Conservation (phyloP, 1,140 invertebrate species). For the Magallana angulata region DNA sequence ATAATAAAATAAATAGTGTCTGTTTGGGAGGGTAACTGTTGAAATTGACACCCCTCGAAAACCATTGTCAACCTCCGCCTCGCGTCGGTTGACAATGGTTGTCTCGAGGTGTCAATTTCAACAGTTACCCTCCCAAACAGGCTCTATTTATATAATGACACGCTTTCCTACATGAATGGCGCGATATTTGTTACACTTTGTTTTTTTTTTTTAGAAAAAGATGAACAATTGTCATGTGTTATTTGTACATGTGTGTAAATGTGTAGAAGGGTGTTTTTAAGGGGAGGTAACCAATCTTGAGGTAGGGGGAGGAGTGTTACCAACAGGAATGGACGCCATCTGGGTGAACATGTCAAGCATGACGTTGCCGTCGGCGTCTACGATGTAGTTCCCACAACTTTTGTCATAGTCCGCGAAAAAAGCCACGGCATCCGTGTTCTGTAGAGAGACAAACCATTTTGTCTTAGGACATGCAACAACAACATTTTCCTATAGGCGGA, state of each 20-base stretch:
- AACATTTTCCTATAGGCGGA: neutral
- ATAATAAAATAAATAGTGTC: too few relatives aligned
- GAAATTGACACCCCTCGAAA: too few relatives aligned
- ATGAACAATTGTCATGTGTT: neutral
- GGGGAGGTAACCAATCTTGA: too few relatives aligned
- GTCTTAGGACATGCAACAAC: neutral
- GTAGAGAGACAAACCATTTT: slow-evolving; percentile 55
- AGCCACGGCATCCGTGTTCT: slow-evolving; percentile 86
- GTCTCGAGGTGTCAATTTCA: too few relatives aligned
- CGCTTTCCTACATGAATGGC: too few relatives aligned
- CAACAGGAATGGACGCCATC: slow-evolving; percentile 97
- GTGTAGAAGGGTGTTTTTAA: neutral
- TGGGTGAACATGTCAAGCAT: slow-evolving; percentile 95
- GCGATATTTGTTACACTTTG: too few relatives aligned
- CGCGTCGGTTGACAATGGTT: too few relatives aligned
- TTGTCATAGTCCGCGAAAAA: slow-evolving; percentile 97
- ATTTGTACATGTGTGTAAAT: neutral
- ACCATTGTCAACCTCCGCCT: too few relatives aligned
- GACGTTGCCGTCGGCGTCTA: slow-evolving; percentile 92
- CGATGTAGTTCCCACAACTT: slow-evolving; percentile 95
- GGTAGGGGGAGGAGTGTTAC: slow-evolving; percentile 73
- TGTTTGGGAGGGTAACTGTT: too few relatives aligned
- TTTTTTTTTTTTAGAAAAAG: too few relatives aligned
- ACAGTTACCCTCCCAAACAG: too few relatives aligned
- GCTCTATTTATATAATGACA: too few relatives aligned